These are phyloP conservation scores for Homarus gammarus DNA, from an alignment of 2,888 invertebrate genomes.

Conservation along the genomic window DNA sequence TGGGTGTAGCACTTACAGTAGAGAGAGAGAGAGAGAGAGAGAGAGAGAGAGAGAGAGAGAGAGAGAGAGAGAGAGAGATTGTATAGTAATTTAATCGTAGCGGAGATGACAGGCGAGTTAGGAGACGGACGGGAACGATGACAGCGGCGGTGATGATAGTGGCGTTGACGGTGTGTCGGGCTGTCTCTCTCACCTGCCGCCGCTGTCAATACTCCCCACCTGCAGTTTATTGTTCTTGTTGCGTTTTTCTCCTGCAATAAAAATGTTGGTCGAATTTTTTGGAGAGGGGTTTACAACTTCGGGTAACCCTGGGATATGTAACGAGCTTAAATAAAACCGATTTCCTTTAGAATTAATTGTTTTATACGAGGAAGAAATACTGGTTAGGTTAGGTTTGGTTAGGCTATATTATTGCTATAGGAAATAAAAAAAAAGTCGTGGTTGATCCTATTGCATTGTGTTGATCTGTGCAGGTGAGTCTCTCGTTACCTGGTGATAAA, in stretches of 20 bases:
- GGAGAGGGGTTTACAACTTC: too few species aligned
- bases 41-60: conserved; percentile 27
- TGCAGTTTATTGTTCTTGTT: not conserved
- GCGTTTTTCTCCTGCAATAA: not conserved
- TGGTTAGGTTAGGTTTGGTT: too few species aligned
- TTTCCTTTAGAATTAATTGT: not conserved
- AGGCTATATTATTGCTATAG: too few species aligned
- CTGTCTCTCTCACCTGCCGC: too few species aligned
- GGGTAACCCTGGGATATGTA: too few species aligned
- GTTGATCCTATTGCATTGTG: too few species aligned
- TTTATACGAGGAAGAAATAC: not conserved
- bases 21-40: conserved; percentile 20
- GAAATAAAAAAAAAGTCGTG: too few species aligned
- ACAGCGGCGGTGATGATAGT: not conserved
- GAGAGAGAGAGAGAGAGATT: conserved; percentile 19
- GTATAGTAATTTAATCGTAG: too few species aligned
- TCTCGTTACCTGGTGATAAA: too few species aligned
- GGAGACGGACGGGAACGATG: not conserved
- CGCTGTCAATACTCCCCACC: not conserved
- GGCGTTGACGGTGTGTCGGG: not conserved
- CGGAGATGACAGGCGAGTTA: not conserved
- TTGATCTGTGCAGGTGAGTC: too few species aligned
- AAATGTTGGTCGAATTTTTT: not conserved
- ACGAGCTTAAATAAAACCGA: not conserved
- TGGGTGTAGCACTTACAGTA: not conserved